These are phyloP conservation scores for Dolichomitus sp. DNA, from an alignment of 2,888 invertebrate species.

Conservation along the genomic window DNA sequence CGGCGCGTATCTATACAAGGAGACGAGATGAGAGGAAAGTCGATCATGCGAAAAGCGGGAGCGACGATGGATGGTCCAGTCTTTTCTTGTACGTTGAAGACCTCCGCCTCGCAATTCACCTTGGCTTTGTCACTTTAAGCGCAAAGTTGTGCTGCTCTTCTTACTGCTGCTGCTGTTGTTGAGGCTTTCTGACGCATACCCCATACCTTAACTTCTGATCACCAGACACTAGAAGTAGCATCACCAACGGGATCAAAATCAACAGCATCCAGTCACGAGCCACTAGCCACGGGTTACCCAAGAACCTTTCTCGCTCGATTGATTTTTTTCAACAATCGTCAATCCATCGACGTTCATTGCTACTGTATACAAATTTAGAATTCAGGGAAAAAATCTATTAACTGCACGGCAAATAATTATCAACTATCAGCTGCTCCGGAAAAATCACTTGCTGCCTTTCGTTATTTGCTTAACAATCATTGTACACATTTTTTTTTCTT, in stretches of 20 bases:
- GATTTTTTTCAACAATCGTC: background rate
- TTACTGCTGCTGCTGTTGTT: slow-evolving; percentile 19
- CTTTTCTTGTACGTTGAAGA: slow-evolving; percentile 42
- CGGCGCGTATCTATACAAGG: background rate
- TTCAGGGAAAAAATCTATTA: too few species aligned
- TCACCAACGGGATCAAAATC: slow-evolving; percentile 27
- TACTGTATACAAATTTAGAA: background rate
- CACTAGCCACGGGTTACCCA: slow-evolving; percentile 23
- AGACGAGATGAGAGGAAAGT: slow-evolving; percentile 58
- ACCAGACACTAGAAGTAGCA: slow-evolving; percentile 12
- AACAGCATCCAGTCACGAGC: slow-evolving; percentile 19
- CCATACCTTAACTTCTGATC: slow-evolving; percentile 4
- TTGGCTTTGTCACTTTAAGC: slow-evolving; percentile 53
- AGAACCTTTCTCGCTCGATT: slow-evolving; percentile 15
- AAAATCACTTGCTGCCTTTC: too few species aligned
- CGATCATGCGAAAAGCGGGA: slow-evolving; percentile 69
- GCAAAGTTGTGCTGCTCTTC: background rate
- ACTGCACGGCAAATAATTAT: background rate
- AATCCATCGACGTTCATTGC: background rate
- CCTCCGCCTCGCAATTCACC: slow-evolving; percentile 54
- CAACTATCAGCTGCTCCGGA: too few species aligned
- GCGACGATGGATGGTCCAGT: slow-evolving; percentile 36
- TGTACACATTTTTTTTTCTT: background rate
- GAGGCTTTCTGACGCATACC: slow-evolving; percentile 12
- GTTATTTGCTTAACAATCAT: background rate